phyloP scores from a whole-genome alignment of 2,888 invertebrate species.

The Microplitis deprimator region DNA sequence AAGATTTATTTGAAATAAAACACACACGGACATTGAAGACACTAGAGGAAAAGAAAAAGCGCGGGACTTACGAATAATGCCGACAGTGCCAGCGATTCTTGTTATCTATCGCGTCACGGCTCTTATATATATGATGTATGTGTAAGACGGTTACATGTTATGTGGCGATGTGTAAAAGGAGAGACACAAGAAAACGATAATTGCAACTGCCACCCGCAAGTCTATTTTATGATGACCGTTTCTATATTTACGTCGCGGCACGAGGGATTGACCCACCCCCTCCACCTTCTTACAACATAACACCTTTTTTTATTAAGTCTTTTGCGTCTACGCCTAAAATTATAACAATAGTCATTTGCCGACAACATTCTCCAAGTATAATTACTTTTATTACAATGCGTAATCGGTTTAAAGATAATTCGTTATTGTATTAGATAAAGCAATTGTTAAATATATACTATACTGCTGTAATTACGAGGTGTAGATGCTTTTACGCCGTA shows the following conservation, averaged over 20 bases:
- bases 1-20: background rate
- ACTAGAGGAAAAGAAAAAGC: conserved; percentile 12
- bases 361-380: background rate
- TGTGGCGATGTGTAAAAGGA: conserved; percentile 1
- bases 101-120: too few species aligned
- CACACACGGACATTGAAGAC: background rate
- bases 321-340: too few species aligned
- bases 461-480: too few species aligned
- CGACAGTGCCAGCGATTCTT: too few species aligned
- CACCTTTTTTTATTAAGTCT: background rate
- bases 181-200: conserved; percentile 3
- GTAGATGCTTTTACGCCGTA: too few species aligned
- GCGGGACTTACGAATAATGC: conserved; percentile 22
- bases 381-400: conserved; percentile 6
- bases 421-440: too few species aligned
- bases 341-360: too few species aligned
- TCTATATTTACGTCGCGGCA: conserved; percentile 59
- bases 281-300: background rate
- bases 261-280: conserved; percentile 5
- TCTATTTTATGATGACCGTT: conserved; percentile 64
- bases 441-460: too few species aligned
- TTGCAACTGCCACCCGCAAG: conserved; percentile 56
- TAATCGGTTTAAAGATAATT: background rate
- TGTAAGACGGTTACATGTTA: too few species aligned
- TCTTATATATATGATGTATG: too few species aligned